Percentiles rank a stretch among this genome's conserved stretches.
Evolutionary conservation across 2,113 vertebrate species (phyloP).

Genomic region (Struthidea cinerea): DNA sequence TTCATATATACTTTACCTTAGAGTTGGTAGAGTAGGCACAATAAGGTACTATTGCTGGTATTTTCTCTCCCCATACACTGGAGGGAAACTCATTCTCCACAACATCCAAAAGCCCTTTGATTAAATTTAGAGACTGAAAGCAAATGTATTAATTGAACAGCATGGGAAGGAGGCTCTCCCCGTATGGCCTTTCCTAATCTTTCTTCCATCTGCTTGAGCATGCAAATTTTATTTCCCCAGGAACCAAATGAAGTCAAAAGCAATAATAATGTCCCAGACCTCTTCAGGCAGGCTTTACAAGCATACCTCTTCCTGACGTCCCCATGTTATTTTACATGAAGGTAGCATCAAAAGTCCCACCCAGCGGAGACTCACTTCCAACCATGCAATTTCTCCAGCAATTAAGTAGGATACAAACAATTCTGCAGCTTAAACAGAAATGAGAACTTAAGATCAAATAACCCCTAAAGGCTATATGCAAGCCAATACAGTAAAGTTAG

Average conservation of each 20-base stretch:
- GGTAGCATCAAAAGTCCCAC: background rate
- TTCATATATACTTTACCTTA: background rate
- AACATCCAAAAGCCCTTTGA: background rate
- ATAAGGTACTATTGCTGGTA: background rate
- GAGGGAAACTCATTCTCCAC: background rate
- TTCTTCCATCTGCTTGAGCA: background rate
- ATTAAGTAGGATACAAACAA: background rate
- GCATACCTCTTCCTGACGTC: background rate
- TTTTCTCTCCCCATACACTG: background rate
- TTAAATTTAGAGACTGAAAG: background rate
- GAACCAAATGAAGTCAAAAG: background rate
- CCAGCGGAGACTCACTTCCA: background rate
- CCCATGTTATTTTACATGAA: background rate
- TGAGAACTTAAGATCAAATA: background rate
- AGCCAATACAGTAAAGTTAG: background rate
- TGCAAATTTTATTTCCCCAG: background rate
- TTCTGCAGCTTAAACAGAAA: background rate
- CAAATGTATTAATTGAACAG: background rate
- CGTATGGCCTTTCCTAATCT: background rate
- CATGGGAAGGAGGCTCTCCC: background rate
- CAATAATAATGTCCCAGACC: background rate
- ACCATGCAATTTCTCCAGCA: background rate
- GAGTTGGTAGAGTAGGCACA: background rate
- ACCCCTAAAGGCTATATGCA: background rate
- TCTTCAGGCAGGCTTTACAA: background rate